These are phyloP conservation scores for Poecilia picta DNA, from an alignment of 2,797 vertebrate genomes.

Conservation along the genomic window DNA sequence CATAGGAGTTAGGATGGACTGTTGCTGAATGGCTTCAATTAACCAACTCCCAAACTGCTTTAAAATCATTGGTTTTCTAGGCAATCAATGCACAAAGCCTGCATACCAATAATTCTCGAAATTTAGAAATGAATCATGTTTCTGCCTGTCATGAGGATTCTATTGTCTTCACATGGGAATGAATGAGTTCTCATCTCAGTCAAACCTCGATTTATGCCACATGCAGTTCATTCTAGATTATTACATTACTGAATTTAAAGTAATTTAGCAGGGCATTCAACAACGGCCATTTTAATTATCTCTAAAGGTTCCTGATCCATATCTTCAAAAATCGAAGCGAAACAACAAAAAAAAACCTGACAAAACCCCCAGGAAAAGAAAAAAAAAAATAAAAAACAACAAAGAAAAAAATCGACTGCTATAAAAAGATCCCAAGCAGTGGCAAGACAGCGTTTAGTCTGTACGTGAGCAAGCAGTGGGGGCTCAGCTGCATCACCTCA, in stretches of 20 bases:
- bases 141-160: constrained; percentile 1
- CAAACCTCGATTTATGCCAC: background rate
- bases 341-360: too few species aligned
- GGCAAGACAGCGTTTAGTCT: background rate
- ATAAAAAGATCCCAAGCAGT: background rate
- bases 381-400: too few species aligned
- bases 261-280: constrained; percentile 9
- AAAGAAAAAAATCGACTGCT: background rate
- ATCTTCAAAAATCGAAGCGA: background rate
- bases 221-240: constrained; percentile 1
- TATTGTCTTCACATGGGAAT: background rate
- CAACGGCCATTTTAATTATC: constrained; percentile 3
- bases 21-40: constrained; percentile 12
- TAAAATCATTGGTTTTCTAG: constrained; percentile 3
- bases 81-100: constrained; percentile 21
- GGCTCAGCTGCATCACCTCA: constrained; percentile 23
- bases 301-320: constrained; percentile 25
- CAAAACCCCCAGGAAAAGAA: too few species aligned
- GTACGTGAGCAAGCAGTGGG: constrained; percentile 7
- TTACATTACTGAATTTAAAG: constrained; percentile 18
- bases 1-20: constrained; percentile 29
- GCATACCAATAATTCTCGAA: constrained; percentile 4
- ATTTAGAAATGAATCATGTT: constrained; percentile 4
- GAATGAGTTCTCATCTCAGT: constrained; percentile 11
- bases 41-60: constrained; percentile 19